A percentile compares a stretch with the other conserved stretches of the same genome.
These are phyloP conservation scores for Equus quagga DNA, from an alignment of 2,113 vertebrate genomes.

Conservation along the genomic window DNA sequence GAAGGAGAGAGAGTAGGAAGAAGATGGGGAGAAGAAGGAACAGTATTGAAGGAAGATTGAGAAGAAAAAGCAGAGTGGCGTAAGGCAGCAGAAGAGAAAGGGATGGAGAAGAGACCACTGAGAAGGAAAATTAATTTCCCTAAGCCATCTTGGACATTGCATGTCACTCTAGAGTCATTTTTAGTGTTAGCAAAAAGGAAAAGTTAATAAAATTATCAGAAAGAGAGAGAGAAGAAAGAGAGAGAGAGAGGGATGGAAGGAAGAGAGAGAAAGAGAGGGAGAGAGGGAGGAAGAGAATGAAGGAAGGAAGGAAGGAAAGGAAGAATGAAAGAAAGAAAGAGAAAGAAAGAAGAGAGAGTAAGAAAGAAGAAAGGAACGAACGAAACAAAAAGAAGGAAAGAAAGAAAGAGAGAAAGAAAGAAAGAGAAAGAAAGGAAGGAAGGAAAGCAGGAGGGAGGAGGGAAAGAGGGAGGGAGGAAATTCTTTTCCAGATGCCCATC, in stretches of 20 bases:
- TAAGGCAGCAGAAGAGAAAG: background rate
- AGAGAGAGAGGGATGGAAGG: background rate
- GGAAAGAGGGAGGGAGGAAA: background rate
- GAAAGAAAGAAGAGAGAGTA: too few relatives aligned
- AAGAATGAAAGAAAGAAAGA: background rate
- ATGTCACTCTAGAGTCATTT: background rate
- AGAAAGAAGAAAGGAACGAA: background rate
- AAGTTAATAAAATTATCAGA: background rate
- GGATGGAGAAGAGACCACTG: background rate
- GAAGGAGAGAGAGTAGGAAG: background rate
- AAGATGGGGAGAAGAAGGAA: background rate
- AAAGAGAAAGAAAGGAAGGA: background rate
- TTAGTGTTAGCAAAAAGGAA: background rate
- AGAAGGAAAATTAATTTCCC: background rate
- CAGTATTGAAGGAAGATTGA: background rate
- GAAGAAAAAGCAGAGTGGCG: too few relatives aligned
- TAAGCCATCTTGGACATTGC: background rate
- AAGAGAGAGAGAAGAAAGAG: too few relatives aligned
- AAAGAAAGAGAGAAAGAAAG: background rate
- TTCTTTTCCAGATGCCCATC: background rate
- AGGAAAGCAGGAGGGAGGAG: too few relatives aligned
- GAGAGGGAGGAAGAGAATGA: too few relatives aligned
- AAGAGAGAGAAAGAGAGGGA: background rate
- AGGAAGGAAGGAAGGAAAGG: rapidly evolving
- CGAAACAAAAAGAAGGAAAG: too few relatives aligned